phyloP scores from a whole-genome alignment of 2,797 vertebrate genomes.

The Ceryle rudis region DNA sequence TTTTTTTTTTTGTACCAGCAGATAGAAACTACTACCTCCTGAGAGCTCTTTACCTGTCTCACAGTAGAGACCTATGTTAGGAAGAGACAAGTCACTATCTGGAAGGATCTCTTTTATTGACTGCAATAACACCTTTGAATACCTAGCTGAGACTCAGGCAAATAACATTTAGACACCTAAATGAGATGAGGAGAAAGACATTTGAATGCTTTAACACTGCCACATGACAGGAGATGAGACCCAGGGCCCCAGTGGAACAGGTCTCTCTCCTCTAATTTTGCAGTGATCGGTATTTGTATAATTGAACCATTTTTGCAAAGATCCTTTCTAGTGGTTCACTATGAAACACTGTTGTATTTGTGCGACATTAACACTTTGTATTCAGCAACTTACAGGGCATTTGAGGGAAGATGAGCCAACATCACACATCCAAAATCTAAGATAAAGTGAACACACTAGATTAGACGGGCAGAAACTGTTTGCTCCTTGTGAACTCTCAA shows the following conservation, averaged over 20 bases:
- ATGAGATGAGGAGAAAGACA: background rate
- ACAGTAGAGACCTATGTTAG: background rate
- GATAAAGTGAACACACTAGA: background rate
- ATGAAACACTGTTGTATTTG: background rate
- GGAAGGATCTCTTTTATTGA: background rate
- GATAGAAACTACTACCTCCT: background rate
- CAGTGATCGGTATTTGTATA: background rate
- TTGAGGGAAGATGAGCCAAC: background rate
- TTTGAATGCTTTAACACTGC: background rate
- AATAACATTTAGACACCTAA: background rate
- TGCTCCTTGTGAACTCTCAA: background rate
- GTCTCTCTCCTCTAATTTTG: background rate
- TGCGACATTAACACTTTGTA: background rate
- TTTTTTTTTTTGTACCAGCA: background rate
- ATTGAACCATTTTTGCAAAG: background rate
- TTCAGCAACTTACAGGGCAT: background rate
- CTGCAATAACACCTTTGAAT: background rate
- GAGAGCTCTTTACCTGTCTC: background rate
- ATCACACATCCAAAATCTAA: background rate
- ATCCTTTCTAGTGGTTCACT: background rate
- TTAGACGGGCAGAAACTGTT: background rate
- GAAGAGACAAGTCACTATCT: background rate
- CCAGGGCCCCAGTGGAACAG: background rate
- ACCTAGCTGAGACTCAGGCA: background rate
- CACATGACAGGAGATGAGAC: background rate